Evolutionary conservation across 1,140 invertebrate species (phyloP).

Genomic region (Drosophila miranda): DNA sequence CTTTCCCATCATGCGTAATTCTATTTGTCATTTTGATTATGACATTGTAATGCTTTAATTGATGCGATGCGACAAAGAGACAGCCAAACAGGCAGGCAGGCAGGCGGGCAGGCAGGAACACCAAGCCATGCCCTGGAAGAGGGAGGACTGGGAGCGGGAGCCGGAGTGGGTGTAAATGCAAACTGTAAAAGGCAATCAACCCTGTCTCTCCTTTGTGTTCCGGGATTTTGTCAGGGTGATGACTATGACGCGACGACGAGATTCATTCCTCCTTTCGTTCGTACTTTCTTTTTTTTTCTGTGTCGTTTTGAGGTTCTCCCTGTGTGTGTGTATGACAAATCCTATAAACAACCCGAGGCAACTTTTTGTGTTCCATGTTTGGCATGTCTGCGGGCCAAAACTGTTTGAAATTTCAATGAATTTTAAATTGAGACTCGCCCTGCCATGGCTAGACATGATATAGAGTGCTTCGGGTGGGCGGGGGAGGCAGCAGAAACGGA

Average conservation of each 20-base stretch:
- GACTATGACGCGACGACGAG: slow-evolving; percentile 59
- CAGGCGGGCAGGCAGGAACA: background rate
- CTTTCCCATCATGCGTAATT: slow-evolving; percentile 81
- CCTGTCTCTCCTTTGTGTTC: slow-evolving; percentile 41
- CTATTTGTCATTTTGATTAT: slow-evolving; percentile 82
- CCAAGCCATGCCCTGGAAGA: background rate
- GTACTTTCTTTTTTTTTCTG: slow-evolving; percentile 12
- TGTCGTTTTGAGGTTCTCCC: slow-evolving; percentile 19
- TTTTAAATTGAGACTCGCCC: slow-evolving; percentile 67
- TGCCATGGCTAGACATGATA: slow-evolving; percentile 31
- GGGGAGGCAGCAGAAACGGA: background rate
- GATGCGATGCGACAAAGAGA: slow-evolving; percentile 72
- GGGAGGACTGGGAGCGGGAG: slow-evolving; percentile 2
- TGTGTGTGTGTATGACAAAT: slow-evolving; percentile 60
- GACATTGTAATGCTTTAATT: slow-evolving; percentile 82
- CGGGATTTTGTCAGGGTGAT: slow-evolving; percentile 54
- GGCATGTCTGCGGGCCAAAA: slow-evolving; percentile 49
- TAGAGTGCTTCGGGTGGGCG: background rate
- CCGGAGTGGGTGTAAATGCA: slow-evolving; percentile 23
- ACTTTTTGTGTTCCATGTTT: slow-evolving; percentile 44
- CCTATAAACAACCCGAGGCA: slow-evolving; percentile 67
- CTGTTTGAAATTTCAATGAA: slow-evolving; percentile 71
- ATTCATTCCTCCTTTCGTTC: slow-evolving; percentile 31
- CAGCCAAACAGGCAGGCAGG: background rate
- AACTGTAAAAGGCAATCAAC: slow-evolving; percentile 74